Conservation (phyloP, 2,888 invertebrate genomes). For the Molorchus minor region DNA sequence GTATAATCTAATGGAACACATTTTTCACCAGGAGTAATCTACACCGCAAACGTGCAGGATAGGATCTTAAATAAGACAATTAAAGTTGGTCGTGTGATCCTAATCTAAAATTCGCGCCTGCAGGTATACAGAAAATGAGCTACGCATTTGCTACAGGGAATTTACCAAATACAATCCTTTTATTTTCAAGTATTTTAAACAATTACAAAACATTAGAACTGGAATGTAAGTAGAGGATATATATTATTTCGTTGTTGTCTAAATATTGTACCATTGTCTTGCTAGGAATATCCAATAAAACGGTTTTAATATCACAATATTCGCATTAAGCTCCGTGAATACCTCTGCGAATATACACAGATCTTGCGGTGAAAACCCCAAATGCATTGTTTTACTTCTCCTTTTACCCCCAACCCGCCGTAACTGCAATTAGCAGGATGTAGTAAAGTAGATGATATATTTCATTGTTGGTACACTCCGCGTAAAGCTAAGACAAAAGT, state of each 20-base stretch:
- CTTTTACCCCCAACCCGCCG: constrained; percentile 49
- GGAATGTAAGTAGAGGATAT: too few species aligned
- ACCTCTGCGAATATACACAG: constrained; percentile 22
- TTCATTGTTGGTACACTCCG: constrained; percentile 20
- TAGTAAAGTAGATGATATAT: constrained; percentile 40
- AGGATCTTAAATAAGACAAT: constrained; percentile 39
- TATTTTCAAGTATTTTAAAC: too few species aligned
- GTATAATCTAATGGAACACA: constrained; percentile 9
- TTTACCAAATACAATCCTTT: background rate
- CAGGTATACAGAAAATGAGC: constrained; percentile 2
- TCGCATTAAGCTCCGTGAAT: background rate
- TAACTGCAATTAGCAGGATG: constrained; percentile 54
- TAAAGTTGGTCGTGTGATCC: constrained; percentile 38
- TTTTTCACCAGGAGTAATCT: constrained; percentile 28
- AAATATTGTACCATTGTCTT: background rate
- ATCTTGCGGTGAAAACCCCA: constrained; percentile 48
- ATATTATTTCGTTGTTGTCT: too few species aligned
- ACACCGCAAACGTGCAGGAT: constrained; percentile 35
- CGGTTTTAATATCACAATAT: background rate
- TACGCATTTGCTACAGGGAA: background rate
- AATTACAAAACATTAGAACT: too few species aligned
- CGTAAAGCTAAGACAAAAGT: constrained; percentile 14
- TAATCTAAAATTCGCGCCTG: constrained; percentile 28
- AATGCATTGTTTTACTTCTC: constrained; percentile 48
- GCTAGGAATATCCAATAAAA: background rate